These are phyloP conservation scores for Notarius quadriscutis DNA, from an alignment of 2,113 vertebrate species.

Conservation along the genomic window DNA sequence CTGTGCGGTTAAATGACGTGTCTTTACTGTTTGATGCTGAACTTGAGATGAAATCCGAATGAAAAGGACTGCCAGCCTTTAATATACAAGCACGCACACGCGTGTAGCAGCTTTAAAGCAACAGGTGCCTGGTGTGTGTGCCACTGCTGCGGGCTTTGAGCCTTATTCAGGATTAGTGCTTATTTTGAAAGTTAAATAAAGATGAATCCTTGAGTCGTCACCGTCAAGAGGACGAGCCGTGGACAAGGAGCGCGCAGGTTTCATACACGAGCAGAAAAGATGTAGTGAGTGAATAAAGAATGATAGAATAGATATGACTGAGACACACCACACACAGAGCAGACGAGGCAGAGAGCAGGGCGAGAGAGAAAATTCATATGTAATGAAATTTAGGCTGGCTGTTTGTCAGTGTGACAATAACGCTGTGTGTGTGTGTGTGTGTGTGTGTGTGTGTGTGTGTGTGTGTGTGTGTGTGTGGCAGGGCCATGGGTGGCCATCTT, in stretches of 20 bases:
- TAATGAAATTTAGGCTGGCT: constrained; percentile 67
- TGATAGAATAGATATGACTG: background rate
- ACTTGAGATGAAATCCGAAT: constrained; percentile 18
- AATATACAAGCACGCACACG: background rate
- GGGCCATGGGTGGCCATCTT: constrained; percentile 51
- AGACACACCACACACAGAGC: background rate
- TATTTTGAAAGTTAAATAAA: background rate
- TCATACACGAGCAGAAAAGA: background rate
- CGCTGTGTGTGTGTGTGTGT: constrained; percentile 38
- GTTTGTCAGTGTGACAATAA: constrained; percentile 67
- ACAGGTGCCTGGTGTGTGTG: constrained; percentile 59
- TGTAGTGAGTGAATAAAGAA: background rate
- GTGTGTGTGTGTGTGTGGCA: constrained; percentile 40
- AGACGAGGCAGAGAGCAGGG: constrained; percentile 13
- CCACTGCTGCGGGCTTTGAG: background rate
- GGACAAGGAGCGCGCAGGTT: background rate
- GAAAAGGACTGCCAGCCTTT: constrained; percentile 3
- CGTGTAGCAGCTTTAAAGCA: constrained; percentile 47
- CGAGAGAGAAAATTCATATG: constrained; percentile 52
- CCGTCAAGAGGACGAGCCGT: background rate
- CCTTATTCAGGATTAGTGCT: constrained; percentile 1
- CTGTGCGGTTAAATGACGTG: background rate
- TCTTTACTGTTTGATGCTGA: constrained; percentile 3
- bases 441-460: constrained; percentile 13
- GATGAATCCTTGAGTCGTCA: background rate